These are phyloP conservation scores for Acromyrmex echinatior DNA, from an alignment of 1,140 invertebrate genomes.

Conservation along the genomic window DNA sequence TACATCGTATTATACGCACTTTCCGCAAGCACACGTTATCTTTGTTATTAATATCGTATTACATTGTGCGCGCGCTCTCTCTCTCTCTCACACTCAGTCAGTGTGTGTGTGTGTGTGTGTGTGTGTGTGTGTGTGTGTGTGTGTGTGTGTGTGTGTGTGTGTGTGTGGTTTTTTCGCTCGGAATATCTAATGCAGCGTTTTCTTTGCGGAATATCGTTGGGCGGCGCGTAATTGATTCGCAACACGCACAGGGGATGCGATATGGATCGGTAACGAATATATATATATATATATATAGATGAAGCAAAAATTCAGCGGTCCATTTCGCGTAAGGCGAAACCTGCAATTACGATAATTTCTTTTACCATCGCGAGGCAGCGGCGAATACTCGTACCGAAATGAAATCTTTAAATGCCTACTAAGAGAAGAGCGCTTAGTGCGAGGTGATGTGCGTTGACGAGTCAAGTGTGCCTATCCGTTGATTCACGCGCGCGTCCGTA, in stretches of 20 bases:
- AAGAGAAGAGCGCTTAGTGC: slow-evolving; percentile 68
- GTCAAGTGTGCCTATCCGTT: slow-evolving; percentile 75
- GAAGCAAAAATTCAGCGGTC: slow-evolving; percentile 31
- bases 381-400: slow-evolving; percentile 5
- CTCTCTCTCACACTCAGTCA: background rate
- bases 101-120: too few species aligned
- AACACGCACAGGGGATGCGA: slow-evolving; percentile 19
- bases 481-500: slow-evolving; percentile 55
- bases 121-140: too few species aligned
- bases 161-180: slow-evolving; percentile 20
- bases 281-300: background rate
- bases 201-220: slow-evolving; percentile 36
- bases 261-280: slow-evolving; percentile 28
- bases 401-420: slow-evolving; percentile 68
- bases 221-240: slow-evolving; percentile 42
- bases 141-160: background rate
- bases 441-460: slow-evolving; percentile 74
- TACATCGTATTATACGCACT: background rate
- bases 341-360: background rate
- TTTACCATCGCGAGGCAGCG: background rate
- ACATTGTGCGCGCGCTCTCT: background rate
- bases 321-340: background rate
- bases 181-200: slow-evolving; percentile 47
- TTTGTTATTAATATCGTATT: slow-evolving; percentile 51
- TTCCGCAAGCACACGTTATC: background rate